Evolutionary conservation across 2,888 invertebrate genomes (phyloP).

Genomic region (Diabrotica balteata): DNA sequence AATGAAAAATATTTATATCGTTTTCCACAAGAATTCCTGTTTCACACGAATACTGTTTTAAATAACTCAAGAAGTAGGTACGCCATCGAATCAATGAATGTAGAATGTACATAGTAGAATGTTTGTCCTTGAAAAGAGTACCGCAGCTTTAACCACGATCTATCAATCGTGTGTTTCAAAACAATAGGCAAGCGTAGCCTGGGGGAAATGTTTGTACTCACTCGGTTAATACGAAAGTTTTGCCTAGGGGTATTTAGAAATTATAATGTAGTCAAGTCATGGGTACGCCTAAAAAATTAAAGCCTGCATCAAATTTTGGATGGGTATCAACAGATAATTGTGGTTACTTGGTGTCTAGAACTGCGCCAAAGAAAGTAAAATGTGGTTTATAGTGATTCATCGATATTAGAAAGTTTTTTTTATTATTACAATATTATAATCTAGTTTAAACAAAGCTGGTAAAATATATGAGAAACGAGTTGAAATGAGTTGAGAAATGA

Average conservation of each 20-base stretch:
- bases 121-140: conserved; percentile 17
- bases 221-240: conserved; percentile 6
- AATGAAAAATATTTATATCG: too few species aligned
- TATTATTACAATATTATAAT: too few species aligned
- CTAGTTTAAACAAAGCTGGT: too few species aligned
- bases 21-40: too few species aligned
- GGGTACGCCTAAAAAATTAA: neutral
- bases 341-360: too few species aligned
- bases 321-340: neutral
- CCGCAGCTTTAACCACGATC: conserved; percentile 9
- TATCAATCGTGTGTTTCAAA: conserved; percentile 22
- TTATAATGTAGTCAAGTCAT: neutral
- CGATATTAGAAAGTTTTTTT: too few species aligned
- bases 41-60: neutral
- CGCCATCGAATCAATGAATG: neutral
- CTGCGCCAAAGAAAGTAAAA: too few species aligned
- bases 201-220: conserved; percentile 8
- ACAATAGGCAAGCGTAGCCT: conserved; percentile 10
- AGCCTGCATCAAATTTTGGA: neutral
- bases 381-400: too few species aligned
- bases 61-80: neutral
- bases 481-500: too few species aligned
- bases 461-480: too few species aligned
- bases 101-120: conserved; percentile 12
- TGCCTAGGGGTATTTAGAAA: neutral